These are phyloP conservation scores for Echinarachnius parma DNA, from an alignment of 53 echinoderm and acorn worm species.

Conservation along the genomic window DNA sequence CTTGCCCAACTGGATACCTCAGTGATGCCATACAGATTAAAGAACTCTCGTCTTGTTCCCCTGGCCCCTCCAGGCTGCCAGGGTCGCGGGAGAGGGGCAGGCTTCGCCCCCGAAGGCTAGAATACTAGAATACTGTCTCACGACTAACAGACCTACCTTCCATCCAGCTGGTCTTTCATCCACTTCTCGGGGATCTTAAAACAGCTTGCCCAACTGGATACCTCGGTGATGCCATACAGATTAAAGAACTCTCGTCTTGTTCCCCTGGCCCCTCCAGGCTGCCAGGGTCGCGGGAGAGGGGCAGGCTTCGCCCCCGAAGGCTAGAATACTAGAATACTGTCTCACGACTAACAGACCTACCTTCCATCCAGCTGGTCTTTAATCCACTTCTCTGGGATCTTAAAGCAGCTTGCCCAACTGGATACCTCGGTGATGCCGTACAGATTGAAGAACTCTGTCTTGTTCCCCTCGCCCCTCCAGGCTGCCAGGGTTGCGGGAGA, in stretches of 20 bases:
- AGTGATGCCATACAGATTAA: constrained; percentile 92
- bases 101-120: too few species aligned
- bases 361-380: constrained; percentile 15
- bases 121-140: too few species aligned
- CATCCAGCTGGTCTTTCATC: too few species aligned
- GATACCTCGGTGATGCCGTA: constrained; percentile 96
- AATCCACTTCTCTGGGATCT: constrained; percentile 47
- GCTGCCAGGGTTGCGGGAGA: constrained; percentile 51
- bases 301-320: too few species aligned
- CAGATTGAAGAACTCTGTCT: constrained; percentile 69
- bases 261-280: constrained; percentile 59
- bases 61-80: constrained; percentile 57
- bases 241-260: constrained; percentile 70
- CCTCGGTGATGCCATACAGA: constrained; percentile 93
- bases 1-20: constrained; percentile 94
- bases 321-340: too few species aligned
- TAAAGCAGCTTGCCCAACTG: constrained; percentile 77
- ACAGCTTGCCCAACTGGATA: constrained; percentile 85
- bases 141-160: too few species aligned
- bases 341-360: too few species aligned
- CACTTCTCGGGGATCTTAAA: constrained; percentile 54
- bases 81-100: constrained; percentile 65
- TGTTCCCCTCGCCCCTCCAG: constrained; percentile 66
- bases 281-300: constrained; percentile 62
- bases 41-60: constrained; percentile 64